A percentile compares a stretch with the other conserved stretches of the same genome.
Evolutionary conservation across 2,888 invertebrate species (phyloP).

Genomic region (Drosophila aldrichi): DNA sequence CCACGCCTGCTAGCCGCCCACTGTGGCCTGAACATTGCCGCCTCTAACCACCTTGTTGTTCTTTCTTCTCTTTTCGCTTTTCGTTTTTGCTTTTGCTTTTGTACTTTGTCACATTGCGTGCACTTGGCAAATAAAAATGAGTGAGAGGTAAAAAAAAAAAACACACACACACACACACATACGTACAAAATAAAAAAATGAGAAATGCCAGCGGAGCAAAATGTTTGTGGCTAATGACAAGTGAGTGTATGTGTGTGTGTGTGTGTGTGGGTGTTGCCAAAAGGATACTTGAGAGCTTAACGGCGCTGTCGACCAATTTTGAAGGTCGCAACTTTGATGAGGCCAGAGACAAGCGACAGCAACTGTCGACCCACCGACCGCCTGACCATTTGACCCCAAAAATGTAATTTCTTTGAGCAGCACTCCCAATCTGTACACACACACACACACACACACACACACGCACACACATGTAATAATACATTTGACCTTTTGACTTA

Average conservation of each 20-base stretch:
- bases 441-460: constrained; percentile 23
- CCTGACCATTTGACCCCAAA: constrained; percentile 70
- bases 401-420: constrained; percentile 58
- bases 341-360: constrained; percentile 34
- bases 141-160: constrained; percentile 32
- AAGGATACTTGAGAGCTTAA: constrained; percentile 71
- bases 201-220: constrained; percentile 57
- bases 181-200: constrained; percentile 6
- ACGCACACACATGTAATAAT: constrained; percentile 49
- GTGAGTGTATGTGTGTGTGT: constrained; percentile 18
- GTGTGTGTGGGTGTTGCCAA: constrained; percentile 44
- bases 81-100: constrained; percentile 8
- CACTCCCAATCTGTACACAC: constrained; percentile 45
- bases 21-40: background rate
- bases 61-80: constrained; percentile 3
- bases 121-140: constrained; percentile 70
- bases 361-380: constrained; percentile 16
- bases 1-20: constrained; percentile 20
- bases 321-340: constrained; percentile 65
- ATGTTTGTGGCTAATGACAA: constrained; percentile 71
- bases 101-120: constrained; percentile 72
- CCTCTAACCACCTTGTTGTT: background rate
- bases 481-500: constrained; percentile 77
- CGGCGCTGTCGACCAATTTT: constrained; percentile 63
- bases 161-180: background rate